Evolutionary conservation across 2,888 invertebrate species (phyloP).

Genomic region (Octonoba sinensis): DNA sequence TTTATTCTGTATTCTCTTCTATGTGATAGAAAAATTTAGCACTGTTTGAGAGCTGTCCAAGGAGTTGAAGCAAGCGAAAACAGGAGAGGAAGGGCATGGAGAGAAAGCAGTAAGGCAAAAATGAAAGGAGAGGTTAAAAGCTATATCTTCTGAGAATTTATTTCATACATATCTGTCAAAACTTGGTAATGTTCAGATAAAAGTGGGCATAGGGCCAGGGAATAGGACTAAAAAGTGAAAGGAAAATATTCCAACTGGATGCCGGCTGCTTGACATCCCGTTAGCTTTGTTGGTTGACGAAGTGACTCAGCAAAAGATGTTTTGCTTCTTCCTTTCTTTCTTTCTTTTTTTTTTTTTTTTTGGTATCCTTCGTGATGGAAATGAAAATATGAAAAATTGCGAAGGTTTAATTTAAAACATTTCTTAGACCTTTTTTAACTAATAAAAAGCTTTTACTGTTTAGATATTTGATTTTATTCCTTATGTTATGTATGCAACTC

Average conservation of each 20-base stretch:
- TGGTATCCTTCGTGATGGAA: no score
- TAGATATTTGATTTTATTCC: no score
- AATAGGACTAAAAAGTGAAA: conserved; percentile 22
- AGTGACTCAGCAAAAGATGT: no score
- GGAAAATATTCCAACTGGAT: not conserved
- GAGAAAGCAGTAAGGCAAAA: not conserved
- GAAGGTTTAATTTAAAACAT: not conserved
- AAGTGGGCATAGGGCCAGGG: conserved; percentile 35
- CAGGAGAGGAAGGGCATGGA: not conserved
- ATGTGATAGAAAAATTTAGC: no score
- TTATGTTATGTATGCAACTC: no score
- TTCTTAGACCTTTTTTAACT: no score
- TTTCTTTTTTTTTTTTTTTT: no score
- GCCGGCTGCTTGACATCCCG: conserved; percentile 29
- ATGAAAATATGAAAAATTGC: not conserved
- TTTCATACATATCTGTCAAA: conserved; percentile 41
- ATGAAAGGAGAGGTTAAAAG: conserved; percentile 25
- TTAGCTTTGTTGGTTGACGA: not conserved
- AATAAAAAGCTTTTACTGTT: no score
- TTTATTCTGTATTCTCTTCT: no score
- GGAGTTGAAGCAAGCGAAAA: not conserved
- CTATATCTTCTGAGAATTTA: conserved; percentile 27
- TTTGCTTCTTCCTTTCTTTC: no score
- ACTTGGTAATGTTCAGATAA: conserved; percentile 34
- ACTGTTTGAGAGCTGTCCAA: no score